These are phyloP conservation scores for Ypsolopha scabrella DNA, from an alignment of 2,888 invertebrate genomes.

Conservation along the genomic window DNA sequence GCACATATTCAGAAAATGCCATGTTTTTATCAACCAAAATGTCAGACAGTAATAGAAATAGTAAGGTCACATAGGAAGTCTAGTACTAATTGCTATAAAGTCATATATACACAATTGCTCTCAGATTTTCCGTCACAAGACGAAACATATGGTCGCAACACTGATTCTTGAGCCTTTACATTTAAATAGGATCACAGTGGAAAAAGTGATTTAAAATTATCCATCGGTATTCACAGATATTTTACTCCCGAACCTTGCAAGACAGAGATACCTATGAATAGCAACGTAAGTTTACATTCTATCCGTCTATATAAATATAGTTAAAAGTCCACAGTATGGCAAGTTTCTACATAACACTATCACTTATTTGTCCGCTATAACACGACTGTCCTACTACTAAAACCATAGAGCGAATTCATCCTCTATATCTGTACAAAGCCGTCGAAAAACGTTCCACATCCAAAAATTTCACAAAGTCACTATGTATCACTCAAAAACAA, in stretches of 20 bases:
- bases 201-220: slow-evolving; percentile 65
- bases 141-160: slow-evolving; percentile 45
- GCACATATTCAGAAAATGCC: slow-evolving; percentile 32
- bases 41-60: slow-evolving; percentile 32
- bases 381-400: slow-evolving; percentile 42
- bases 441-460: slow-evolving; percentile 9
- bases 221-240: slow-evolving; percentile 1
- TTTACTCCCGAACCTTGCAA: not conserved
- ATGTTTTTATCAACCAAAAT: slow-evolving; percentile 31
- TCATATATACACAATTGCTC: slow-evolving; percentile 51
- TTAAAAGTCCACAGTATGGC: slow-evolving; percentile 64
- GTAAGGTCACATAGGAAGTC: slow-evolving; percentile 65
- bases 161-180: slow-evolving; percentile 61
- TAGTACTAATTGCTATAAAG: slow-evolving; percentile 43
- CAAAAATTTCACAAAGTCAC: slow-evolving; percentile 15
- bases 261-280: slow-evolving; percentile 5
- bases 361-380: slow-evolving; percentile 40
- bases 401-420: slow-evolving; percentile 58
- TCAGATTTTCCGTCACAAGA: slow-evolving; percentile 21
- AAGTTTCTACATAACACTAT: slow-evolving; percentile 62
- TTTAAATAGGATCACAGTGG: slow-evolving; percentile 70
- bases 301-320: slow-evolving; percentile 29
- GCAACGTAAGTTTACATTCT: slow-evolving; percentile 24
- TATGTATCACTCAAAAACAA: slow-evolving; percentile 26
- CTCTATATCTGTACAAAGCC: slow-evolving; percentile 52